Evolutionary conservation across 1,140 invertebrate genomes (phyloP), one percentile per base, ranked within the genome.

Genomic region (Gonioctena quinquepunctata): DNA sequence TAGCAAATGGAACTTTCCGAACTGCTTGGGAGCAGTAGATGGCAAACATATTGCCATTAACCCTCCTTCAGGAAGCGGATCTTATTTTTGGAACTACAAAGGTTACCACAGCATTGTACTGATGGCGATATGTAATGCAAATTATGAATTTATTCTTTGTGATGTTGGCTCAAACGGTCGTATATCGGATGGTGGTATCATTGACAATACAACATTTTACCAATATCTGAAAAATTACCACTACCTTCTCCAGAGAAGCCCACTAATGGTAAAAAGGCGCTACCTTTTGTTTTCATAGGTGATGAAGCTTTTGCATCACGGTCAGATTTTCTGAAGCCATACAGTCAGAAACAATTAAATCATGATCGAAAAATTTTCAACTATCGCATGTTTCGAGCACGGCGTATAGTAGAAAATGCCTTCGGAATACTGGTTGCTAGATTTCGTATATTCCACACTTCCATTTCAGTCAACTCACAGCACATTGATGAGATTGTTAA

Each of bases 241-340:
- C 33, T 42, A 42, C 33, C 33, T 42, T 42, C 33, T 42, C 7
- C 62, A 23, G 5, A 65, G 25, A 6, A n/a, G 11, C 13, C 48
- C 62, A 57, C 13, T 4, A 65, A 25, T 65, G 27, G 25, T 8
- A 23, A n/a, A 57, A 66, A 11, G 1, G 6, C 8, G 28, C 25
- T 50, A 26, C 48, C 49, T 65, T 19, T 57, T 57, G 42, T 66
- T 11, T 66, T 52, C 26, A 22, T 66, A 13, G 52, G 52, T n/a
- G 64, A 66, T 16, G 64, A 66, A 60, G 64, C 50, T 21, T 66
- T 66, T 21, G 7, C 57, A 13, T 23, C 64, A 11, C 21, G 26
- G n/a, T n/a, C 33, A 64, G 56, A 68, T 61, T 68, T 68, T 62
- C n/a, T 68, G 42, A 68, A 68, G 28, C 66, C 56, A 6, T 68